Evolutionary conservation across 2,113 vertebrate species (phyloP).

Genomic region (Hystrix brachyura): DNA sequence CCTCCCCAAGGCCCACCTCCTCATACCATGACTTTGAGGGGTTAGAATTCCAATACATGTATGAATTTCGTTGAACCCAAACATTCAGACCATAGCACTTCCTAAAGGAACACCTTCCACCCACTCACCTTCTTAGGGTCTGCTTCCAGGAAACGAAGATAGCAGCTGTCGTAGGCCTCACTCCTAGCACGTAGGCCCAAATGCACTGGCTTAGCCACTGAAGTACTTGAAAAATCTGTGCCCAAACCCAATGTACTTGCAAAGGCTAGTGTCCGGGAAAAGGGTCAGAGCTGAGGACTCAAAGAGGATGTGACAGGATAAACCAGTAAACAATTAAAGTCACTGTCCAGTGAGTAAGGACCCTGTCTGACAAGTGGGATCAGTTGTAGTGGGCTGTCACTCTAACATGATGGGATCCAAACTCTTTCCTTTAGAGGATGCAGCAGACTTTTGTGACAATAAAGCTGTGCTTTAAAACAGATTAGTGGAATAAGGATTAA

Average conservation of each 20-base stretch:
- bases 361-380: background rate
- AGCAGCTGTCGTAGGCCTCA: background rate
- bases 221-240: background rate
- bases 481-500: background rate
- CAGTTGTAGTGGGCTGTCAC: background rate
- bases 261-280: slow-evolving; percentile 21
- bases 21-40: background rate
- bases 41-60: background rate
- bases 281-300: background rate
- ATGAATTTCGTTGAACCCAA: background rate
- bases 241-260: background rate
- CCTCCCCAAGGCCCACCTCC: background rate
- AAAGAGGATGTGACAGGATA: background rate
- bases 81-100: background rate
- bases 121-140: background rate
- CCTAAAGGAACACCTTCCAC: background rate
- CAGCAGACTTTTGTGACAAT: background rate
- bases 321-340: background rate
- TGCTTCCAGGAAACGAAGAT: background rate
- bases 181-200: background rate
- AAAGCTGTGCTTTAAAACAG: background rate
- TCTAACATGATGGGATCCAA: background rate
- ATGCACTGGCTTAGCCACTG: background rate
- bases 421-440: background rate
- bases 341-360: background rate